Evolutionary conservation across 2,888 invertebrate species (phyloP), one percentile per base, ranked within the genome.

Genomic region (Pyrochroa serraticornis): DNA sequence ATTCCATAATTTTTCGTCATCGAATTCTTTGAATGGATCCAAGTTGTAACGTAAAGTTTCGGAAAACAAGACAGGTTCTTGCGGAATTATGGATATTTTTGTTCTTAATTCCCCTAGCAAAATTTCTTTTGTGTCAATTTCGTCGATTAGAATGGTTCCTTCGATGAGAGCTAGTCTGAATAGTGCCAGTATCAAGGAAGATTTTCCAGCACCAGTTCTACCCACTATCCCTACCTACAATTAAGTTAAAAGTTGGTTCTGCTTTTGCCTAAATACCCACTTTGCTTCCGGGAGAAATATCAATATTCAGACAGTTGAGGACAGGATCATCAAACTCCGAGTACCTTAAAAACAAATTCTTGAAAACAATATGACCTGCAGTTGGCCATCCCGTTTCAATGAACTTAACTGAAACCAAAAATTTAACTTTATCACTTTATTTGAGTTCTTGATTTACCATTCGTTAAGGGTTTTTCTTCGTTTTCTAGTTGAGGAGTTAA

Each of bases 61-160:
- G 0, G 91, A 90, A 76, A 95, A 95, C 13, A 95, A 78, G 14
- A 93, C 88, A 0, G 95, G 94, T 72, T 94, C 94, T 82, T 96
- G 96, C 0, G 96, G 96, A 72, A 97, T 96, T 58, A 96, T 95
- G 0, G 95, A 90, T 51, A 97, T 90, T 69, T 87, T 89, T 48
- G 85, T 85, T 43, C 96, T 82, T 30, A 97, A 80, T 70, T 92
- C 90, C 75, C 89, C 84, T 2, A 95, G 81, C 0, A 91, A 91
- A 34, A 95, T 83, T n/a, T 81, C 80, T 39, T 83, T 84, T 0
- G 87, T 89, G 55, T 90, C 84, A 0, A 93, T 75, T 6, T 84
- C 87, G 73, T 96, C 96, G 52, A 96, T 91, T 55, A 81, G 76
- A 33, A 96, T 86, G 14, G 81, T 76, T 0, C 95, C 96, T 47